Base-by-base conservation (phyloP, 2,888 invertebrate genomes). In the Papilio protenor region DNA sequence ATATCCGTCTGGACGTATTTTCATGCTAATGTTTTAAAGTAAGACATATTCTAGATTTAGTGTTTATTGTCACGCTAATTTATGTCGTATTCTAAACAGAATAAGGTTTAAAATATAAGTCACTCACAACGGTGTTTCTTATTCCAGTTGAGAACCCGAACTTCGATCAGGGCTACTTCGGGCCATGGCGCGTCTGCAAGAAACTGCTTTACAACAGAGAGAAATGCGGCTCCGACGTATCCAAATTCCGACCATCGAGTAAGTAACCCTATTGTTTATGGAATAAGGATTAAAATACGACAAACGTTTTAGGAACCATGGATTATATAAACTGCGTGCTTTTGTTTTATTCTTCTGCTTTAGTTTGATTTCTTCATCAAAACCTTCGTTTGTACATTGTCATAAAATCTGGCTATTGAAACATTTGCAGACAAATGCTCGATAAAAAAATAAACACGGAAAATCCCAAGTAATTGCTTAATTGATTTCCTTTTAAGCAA, bases 181-280 rank as follows among this genome's bases (percentile, higher is more conserved):
- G 98, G 80, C 98, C 98, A 87, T 98, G 98, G 97, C 96, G 96
- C 86, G 96, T 97, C 79, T 98, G 98, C 96, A 98, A 97, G 93
- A 95, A 96, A 86, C 93, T 97, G 83, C 95, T 97, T 16, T 98
- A 97, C 94, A 97, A 97, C 91, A 95, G 98, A 83, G 97, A 98
- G 91, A 96, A 97, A 94, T 98, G 98, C 86, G 98, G 97, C 80
- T 95, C 96, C 83, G 96, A 96, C 80, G 96, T 96, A 79, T 97
- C 97, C 82, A 96, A 97, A 91, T 98, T 98, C 93, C 95, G 96
- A 84, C 96, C 97, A 79, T 96, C 96, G 83, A 95, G 98, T 98
- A 91, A 97, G 96, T 96, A 79, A 69, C 57, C 12, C 23, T 59
- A 59, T 59, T 3, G 11, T 59, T 59, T 59, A 59, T 59, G 23